Conservation (phyloP, 2,797 vertebrate species). For the Merluccius polli region DNA sequence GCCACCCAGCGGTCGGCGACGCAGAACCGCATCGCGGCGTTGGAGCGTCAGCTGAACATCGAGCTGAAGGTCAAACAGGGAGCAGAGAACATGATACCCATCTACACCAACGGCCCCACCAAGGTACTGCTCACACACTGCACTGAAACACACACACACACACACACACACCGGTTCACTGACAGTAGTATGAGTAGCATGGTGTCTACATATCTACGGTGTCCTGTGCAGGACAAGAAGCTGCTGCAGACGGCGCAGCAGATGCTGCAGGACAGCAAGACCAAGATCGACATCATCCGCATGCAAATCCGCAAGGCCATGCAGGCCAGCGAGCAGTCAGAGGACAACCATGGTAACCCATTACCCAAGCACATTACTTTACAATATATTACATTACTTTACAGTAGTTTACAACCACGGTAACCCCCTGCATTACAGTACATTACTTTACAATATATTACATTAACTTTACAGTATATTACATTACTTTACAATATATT, state of each 20-base stretch:
- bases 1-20: slow-evolving; percentile 64
- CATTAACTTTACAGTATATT: too few species aligned
- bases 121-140: slow-evolving; percentile 63
- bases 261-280: slow-evolving; percentile 91
- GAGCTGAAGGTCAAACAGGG: slow-evolving; percentile 92
- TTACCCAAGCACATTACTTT: not conserved
- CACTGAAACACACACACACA: too few species aligned
- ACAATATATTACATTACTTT: slow-evolving; percentile 11
- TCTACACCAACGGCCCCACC: slow-evolving; percentile 81
- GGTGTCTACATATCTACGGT: slow-evolving; percentile 27
- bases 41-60: slow-evolving; percentile 89
- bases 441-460: too few species aligned
- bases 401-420: not conserved
- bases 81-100: slow-evolving; percentile 92
- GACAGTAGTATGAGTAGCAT: not conserved
- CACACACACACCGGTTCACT: too few species aligned
- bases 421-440: too few species aligned
- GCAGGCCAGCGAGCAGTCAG: slow-evolving; percentile 78
- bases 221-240: slow-evolving; percentile 77
- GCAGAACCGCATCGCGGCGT: slow-evolving; percentile 74
- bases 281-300: slow-evolving; percentile 88
- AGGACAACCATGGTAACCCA: slow-evolving; percentile 65
- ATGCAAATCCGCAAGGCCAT: slow-evolving; percentile 82
- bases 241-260: slow-evolving; percentile 83
- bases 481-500: too few species aligned